phyloP scores from a whole-genome alignment of 2,888 invertebrate species.

The Acanthosepion lycidas region DNA sequence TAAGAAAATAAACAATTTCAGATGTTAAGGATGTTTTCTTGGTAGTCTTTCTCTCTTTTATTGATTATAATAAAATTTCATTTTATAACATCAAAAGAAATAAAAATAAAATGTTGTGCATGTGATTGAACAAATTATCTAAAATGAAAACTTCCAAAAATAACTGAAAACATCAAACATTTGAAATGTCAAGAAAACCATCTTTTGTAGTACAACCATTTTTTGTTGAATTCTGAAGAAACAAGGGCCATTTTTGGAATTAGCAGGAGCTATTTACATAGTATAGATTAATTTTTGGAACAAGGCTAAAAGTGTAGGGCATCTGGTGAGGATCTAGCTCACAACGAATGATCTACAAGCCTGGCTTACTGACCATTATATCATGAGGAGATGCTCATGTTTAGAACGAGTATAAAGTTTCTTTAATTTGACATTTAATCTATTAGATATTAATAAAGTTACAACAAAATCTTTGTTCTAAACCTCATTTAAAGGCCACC shows the following conservation, averaged over 20 bases:
- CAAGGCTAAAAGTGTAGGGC: too few relatives aligned
- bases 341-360: too few relatives aligned
- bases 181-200: not conserved
- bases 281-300: too few relatives aligned
- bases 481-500: too few relatives aligned
- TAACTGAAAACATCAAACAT: not conserved
- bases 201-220: too few relatives aligned
- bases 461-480: too few relatives aligned
- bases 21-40: not conserved
- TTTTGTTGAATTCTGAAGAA: not conserved
- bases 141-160: not conserved
- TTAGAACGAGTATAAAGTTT: too few relatives aligned
- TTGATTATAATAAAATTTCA: not conserved
- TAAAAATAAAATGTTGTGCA: not conserved
- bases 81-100: not conserved
- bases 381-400: too few relatives aligned
- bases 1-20: not conserved
- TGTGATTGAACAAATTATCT: not conserved
- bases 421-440: too few relatives aligned
- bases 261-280: not conserved
- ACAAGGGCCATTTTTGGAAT: not conserved
- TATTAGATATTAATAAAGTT: too few relatives aligned
- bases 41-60: not conserved
- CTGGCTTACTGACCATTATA: too few relatives aligned
- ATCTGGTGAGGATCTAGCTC: too few relatives aligned